These are phyloP conservation scores for Trichonephila clavipes DNA, from an alignment of 1,140 invertebrate genomes.

Conservation along the genomic window DNA sequence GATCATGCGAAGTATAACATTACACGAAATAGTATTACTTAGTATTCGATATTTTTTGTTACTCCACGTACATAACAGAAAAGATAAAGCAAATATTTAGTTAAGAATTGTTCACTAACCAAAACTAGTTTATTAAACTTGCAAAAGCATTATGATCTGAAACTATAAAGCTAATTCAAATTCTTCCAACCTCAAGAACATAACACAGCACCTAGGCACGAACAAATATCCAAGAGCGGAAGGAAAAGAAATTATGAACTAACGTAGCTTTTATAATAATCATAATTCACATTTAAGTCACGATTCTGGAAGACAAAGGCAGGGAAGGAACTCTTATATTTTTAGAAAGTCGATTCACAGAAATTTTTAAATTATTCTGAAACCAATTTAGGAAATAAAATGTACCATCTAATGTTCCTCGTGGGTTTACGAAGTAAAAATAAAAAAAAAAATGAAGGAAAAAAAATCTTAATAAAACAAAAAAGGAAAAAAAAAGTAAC, in stretches of 20 bases:
- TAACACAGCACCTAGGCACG: no score
- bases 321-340: background rate
- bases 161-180: no score
- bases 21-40: no score
- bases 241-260: background rate
- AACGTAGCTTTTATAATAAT: background rate
- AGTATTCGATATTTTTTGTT: no score
- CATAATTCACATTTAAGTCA: conserved; percentile 45
- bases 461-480: conserved; percentile 26
- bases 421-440: conserved; percentile 10
- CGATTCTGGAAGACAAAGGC: background rate
- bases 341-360: conserved; percentile 15
- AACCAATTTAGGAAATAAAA: conserved; percentile 70
- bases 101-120: no score
- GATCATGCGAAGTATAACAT: no score
- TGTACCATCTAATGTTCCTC: conserved; percentile 63
- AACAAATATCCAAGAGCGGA: background rate
- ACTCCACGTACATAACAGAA: no score
- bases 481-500: background rate
- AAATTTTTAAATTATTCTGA: conserved; percentile 62
- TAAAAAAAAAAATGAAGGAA: background rate
- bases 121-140: no score
- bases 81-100: no score
- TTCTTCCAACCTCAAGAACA: no score
- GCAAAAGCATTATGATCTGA: no score